Evolutionary conservation across 2,888 invertebrate species (phyloP), one percentile per base, ranked within the genome.

Genomic region (Habrosyne pyritoides): DNA sequence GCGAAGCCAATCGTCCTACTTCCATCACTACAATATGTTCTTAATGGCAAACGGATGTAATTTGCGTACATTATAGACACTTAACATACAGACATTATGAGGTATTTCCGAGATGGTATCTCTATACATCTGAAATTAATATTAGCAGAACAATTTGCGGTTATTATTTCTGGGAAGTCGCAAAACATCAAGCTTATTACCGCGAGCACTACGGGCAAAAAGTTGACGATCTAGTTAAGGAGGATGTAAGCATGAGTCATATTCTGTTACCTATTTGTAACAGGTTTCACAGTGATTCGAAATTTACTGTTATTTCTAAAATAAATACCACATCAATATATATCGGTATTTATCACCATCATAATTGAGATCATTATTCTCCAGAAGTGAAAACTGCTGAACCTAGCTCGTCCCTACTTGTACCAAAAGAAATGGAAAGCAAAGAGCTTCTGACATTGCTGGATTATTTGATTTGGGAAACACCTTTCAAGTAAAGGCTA

Each of bases 61-160:
- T 82, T 79, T 78, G 69, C 69, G 57, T 71, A 67, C 66, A 79
- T 80, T 79, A 79, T 59, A 66, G 67, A 62, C 79, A 81, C 83
- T 84, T 84, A 83, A 77, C 72, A 65, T 73, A 73, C 73, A 73
- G 69, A 67, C 67, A 63, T 61, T 67, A 69, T 57, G 60, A 57
- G 63, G 66, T 64, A 77, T 80, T 81, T 83, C 77, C 71, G 67
- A 66, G 47, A 42, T 62, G 59, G 65, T 79, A 82, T 85, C 84
- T 77, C 53, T 61, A 56, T 65, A 77, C 64, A 83, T 83, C 77
- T 71, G 53, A 66, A 69, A 68, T 71, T 73, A 54, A 53, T 64
- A 66, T 79, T 75, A 79, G 76, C 83, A 79, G 64, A 69, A 54
- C 56, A 55, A 64, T 69, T 71, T 75, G 77, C 66, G 78, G 75